phyloP scores from a whole-genome alignment of 2,888 invertebrate genomes.

The Meghimatium bilineatum region DNA sequence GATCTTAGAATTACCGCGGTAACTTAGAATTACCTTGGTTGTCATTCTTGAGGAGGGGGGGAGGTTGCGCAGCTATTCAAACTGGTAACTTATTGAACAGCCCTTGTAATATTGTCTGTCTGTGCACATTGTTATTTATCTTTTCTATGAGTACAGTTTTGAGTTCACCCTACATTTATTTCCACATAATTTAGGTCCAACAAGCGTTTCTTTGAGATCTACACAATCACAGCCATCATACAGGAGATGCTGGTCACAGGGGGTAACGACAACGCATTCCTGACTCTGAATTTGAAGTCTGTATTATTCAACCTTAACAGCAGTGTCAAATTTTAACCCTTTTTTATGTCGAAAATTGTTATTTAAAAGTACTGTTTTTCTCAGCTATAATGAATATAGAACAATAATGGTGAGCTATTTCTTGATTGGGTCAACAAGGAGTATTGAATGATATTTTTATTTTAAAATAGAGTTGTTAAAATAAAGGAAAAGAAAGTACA shows the following conservation, averaged over 20 bases:
- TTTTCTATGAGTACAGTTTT: neutral
- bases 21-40: too few species aligned
- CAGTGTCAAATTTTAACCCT: constrained; percentile 33
- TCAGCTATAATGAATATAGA: too few species aligned
- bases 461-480: too few species aligned
- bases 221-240: constrained; percentile 71
- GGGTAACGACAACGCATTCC: constrained; percentile 72
- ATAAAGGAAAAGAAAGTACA: too few species aligned
- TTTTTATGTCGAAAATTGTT: neutral
- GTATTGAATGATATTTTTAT: too few species aligned
- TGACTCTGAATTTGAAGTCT: constrained; percentile 74
- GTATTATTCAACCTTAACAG: constrained; percentile 74
- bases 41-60: too few species aligned
- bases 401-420: too few species aligned
- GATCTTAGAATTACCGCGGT: too few species aligned
- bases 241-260: constrained; percentile 71
- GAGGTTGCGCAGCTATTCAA: too few species aligned
- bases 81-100: too few species aligned
- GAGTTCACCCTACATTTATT: constrained; percentile 2
- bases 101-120: too few species aligned
- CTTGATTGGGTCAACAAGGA: too few species aligned
- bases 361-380: neutral
- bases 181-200: constrained; percentile 67
- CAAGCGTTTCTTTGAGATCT: constrained; percentile 75
- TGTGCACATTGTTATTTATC: neutral